Evolutionary conservation across 2,113 vertebrate genomes (phyloP).

Genomic region (Anarrhichthys ocellatus): DNA sequence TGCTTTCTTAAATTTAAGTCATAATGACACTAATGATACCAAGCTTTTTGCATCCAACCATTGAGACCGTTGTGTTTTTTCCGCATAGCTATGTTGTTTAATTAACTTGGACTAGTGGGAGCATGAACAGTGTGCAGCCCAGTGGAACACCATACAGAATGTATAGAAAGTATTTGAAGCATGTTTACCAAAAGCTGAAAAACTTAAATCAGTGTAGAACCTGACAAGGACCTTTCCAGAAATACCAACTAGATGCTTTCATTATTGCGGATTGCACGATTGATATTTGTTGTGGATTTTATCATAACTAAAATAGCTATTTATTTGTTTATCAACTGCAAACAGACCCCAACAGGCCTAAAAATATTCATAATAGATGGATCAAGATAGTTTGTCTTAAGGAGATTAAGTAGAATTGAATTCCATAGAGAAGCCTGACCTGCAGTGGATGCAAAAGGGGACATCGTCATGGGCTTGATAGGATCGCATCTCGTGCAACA

Average conservation of each 20-base stretch:
- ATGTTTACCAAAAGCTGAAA: background rate
- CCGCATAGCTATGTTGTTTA: background rate
- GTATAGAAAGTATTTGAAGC: background rate
- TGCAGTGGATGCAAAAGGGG: slow-evolving; percentile 97
- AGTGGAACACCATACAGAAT: slow-evolving; percentile 6
- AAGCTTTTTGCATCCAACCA: background rate
- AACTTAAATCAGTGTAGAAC: background rate
- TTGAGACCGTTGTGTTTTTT: background rate
- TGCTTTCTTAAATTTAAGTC: background rate
- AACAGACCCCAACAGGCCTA: background rate
- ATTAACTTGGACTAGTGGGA: background rate
- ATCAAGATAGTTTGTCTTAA: background rate
- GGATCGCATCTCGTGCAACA: slow-evolving; percentile 88
- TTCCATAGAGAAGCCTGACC: slow-evolving; percentile 76
- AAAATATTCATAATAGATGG: background rate
- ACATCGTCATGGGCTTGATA: slow-evolving; percentile 86
- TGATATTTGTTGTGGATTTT: background rate
- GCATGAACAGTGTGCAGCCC: background rate
- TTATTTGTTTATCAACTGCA: background rate
- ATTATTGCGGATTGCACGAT: background rate
- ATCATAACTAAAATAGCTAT: background rate
- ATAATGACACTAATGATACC: background rate
- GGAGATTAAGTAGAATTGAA: background rate
- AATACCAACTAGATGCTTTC: background rate
- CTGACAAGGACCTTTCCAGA: background rate